Evolutionary conservation across 2,113 vertebrate genomes (phyloP), one percentile per base, ranked within the genome.

Genomic region (Muscicapa adusta): DNA sequence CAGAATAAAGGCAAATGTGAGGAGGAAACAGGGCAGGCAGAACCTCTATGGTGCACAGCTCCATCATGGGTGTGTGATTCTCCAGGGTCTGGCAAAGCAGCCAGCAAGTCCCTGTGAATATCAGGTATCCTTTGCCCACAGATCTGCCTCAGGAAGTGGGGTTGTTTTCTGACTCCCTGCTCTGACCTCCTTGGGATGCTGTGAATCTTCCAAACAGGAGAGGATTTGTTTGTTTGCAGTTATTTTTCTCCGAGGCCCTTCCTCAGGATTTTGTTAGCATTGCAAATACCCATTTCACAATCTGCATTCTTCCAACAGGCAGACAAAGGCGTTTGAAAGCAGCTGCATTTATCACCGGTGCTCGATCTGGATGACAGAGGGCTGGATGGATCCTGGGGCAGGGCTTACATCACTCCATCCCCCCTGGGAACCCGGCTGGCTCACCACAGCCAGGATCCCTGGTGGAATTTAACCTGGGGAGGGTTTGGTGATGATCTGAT

Each of bases 221-320:
- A 85, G 26, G 70, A 18, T 17, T 79, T 91, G 12, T 88, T 80
- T 86, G 48, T 81, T 93, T 83, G 63, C 72, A 77, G 56, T 36
- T 88, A 76, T 71, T 93, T 92, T 71, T 60, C 71, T 86, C 67
- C 1, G 3, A 33, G 71, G 75, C 61, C n/a, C 17, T 82, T 93
- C 88, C 40, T 72, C 33, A 38, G 88, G 66, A 90, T 93, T 93
- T 75, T 94, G 85, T 96, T 95, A 96, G 72, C 75, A 74, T 94
- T 91, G 76, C 93, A 95, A 93, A 94, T 94, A 94, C 68, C 61
- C 72, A 4, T 96, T 96, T 91, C 93, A 84, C 95, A 97, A 95
- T 86, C 93, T 68, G 48, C 94, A 93, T 96, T 96, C 90, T 96
- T 94, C 85, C 82, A 95, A 16, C 8, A 83, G 80, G 75, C 9